phyloP scores from a whole-genome alignment of 2,113 vertebrate species.

The Cathartes aura region DNA sequence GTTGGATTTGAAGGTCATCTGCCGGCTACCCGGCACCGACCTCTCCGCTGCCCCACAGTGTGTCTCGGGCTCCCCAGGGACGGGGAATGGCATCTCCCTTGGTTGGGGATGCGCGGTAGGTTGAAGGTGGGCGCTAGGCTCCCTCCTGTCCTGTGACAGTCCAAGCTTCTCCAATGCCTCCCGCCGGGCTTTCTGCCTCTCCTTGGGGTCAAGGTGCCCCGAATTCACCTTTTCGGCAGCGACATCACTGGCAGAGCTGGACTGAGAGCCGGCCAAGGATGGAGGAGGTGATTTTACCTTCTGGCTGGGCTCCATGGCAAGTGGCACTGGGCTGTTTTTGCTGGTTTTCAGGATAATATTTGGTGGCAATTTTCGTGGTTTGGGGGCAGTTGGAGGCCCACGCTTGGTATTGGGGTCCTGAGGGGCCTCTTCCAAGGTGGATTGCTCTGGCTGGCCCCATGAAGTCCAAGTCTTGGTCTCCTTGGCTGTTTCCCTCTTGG shows the following conservation, averaged over 20 bases:
- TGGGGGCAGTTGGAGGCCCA: slow-evolving; percentile 81
- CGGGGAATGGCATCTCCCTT: background rate
- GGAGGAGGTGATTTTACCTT: background rate
- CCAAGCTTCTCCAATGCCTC: slow-evolving; percentile 91
- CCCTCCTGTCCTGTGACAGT: slow-evolving; percentile 74
- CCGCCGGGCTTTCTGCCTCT: slow-evolving; percentile 77
- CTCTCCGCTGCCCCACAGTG: fast-evolving
- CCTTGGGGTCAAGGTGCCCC: slow-evolving; percentile 23
- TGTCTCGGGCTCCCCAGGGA: background rate
- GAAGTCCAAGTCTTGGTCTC: background rate
- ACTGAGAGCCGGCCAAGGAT: fast-evolving
- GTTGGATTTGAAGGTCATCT: slow-evolving; percentile 72
- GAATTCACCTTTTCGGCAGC: background rate
- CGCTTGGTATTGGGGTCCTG: slow-evolving; percentile 28
- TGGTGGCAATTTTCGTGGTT: slow-evolving; percentile 80
- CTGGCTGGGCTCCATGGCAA: background rate
- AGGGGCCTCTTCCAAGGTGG: background rate
- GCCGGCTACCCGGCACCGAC: background rate
- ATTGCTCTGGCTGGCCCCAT: background rate
- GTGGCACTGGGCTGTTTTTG: background rate
- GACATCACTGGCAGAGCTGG: slow-evolving; percentile 24
- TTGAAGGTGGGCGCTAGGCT: slow-evolving; percentile 29
- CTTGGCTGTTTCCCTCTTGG: background rate
- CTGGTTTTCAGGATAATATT: slow-evolving; percentile 82
- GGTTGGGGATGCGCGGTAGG: background rate